These are phyloP conservation scores for Brachypteracias leptosomus DNA, from an alignment of 2,113 vertebrate species.

Conservation along the genomic window DNA sequence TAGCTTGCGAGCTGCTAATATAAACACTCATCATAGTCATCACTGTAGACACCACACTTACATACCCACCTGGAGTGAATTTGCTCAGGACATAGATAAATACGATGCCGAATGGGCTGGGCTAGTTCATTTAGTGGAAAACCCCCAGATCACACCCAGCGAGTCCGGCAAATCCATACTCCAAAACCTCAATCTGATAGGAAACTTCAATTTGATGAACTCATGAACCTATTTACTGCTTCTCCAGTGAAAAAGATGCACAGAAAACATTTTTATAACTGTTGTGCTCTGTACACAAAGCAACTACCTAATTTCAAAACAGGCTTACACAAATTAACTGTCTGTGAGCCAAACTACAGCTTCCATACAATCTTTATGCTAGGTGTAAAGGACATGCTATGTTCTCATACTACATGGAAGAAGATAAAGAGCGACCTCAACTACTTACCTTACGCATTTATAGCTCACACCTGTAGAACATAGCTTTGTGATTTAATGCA, in stretches of 20 bases:
- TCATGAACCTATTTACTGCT: neutral
- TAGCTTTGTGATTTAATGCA: neutral
- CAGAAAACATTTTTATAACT: neutral
- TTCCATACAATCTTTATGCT: neutral
- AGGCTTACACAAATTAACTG: neutral
- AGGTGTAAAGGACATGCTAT: neutral
- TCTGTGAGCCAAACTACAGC: neutral
- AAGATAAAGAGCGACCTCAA: neutral
- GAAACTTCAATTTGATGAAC: too few relatives aligned
- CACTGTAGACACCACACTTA: too few relatives aligned
- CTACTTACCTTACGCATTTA: neutral
- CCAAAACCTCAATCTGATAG: too few relatives aligned
- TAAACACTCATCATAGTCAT: too few relatives aligned
- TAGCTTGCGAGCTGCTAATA: too few relatives aligned
- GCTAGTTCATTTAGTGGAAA: too few relatives aligned
- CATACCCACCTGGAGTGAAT: too few relatives aligned
- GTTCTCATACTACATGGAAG: neutral
- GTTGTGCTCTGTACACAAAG: neutral
- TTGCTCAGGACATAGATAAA: too few relatives aligned
- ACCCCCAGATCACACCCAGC: too few relatives aligned
- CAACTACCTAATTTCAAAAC: neutral
- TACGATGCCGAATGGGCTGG: too few relatives aligned
- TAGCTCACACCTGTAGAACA: neutral
- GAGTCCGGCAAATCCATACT: too few relatives aligned
- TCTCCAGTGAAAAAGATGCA: neutral